Evolutionary conservation across 2,797 vertebrate genomes (phyloP).

Genomic region (Microcaecilia unicolor): DNA sequence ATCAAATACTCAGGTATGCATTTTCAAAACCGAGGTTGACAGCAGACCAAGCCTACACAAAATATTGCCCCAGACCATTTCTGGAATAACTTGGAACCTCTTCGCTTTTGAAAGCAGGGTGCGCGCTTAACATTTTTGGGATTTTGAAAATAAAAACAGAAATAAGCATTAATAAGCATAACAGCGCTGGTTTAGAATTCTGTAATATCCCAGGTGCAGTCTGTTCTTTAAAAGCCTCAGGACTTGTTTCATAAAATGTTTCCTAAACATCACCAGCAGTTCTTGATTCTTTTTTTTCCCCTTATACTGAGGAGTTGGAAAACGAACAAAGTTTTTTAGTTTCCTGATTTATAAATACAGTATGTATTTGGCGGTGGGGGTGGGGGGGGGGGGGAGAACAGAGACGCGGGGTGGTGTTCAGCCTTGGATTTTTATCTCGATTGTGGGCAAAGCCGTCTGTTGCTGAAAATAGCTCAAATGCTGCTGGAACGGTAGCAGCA

Average conservation of each 20-base stretch:
- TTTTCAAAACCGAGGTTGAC: no score
- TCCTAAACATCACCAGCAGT: slow-evolving; percentile 7
- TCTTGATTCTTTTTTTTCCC: slow-evolving; percentile 31
- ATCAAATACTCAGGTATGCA: no score
- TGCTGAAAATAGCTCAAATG: slow-evolving; percentile 77
- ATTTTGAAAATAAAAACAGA: no score
- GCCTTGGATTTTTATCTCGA: slow-evolving; percentile 42
- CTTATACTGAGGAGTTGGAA: slow-evolving; percentile 40
- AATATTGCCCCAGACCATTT: no score
- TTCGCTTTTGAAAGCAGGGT: no score
- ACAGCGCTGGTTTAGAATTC: no score
- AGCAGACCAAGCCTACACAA: no score
- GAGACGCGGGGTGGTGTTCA: slow-evolving; percentile 20
- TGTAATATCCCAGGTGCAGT: neutral
- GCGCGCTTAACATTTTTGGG: no score
- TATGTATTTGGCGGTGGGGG: no score
- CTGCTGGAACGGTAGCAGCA: slow-evolving; percentile 36
- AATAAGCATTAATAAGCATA: no score
- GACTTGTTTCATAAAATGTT: neutral
- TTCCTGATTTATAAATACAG: slow-evolving; percentile 47
- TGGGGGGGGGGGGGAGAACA: no score
- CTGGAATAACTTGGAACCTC: no score
- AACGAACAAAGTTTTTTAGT: slow-evolving; percentile 35
- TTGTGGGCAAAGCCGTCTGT: slow-evolving; percentile 55
- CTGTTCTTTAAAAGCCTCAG: slow-evolving; percentile 6